phyloP scores from a whole-genome alignment of 1,140 invertebrate species.

The Gonioctena quinquepunctata region DNA sequence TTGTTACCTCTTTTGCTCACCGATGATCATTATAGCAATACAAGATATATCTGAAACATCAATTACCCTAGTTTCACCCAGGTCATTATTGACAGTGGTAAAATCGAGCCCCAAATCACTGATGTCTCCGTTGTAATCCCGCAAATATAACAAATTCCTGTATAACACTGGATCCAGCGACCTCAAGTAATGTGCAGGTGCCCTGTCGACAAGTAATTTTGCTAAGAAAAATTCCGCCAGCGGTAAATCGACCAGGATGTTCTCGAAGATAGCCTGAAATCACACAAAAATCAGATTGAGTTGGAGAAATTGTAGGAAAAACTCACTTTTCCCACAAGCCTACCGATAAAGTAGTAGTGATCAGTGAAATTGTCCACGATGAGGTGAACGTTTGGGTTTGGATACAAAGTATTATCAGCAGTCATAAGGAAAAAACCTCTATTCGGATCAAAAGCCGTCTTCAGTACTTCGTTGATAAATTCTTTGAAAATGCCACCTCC shows the following conservation, averaged over 20 bases:
- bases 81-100: conserved; percentile 84
- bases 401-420: conserved; percentile 91
- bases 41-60: too few relatives aligned
- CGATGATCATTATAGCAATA: too few relatives aligned
- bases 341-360: conserved; percentile 95
- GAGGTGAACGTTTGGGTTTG: conserved; percentile 88
- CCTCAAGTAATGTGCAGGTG: conserved; percentile 92
- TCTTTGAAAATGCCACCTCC: conserved; percentile 94
- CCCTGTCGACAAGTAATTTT: conserved; percentile 79
- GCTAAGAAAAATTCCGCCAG: conserved; percentile 92
- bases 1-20: too few relatives aligned
- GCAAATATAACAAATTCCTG: conserved; percentile 86
- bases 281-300: not conserved
- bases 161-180: conserved; percentile 92
- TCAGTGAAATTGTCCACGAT: conserved; percentile 82
- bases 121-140: conserved; percentile 80
- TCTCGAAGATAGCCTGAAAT: conserved; percentile 88
- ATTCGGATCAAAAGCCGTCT: conserved; percentile 96
- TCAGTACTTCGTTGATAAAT: conserved; percentile 87
- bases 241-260: conserved; percentile 90
- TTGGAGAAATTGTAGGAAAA: not conserved
- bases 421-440: conserved; percentile 92
- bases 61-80: conserved; percentile 82
- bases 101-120: conserved; percentile 89
- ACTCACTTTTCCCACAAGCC: conserved; percentile 88